Conservation (phyloP, 2,888 invertebrate genomes). For the Sesia bembeciformis region DNA sequence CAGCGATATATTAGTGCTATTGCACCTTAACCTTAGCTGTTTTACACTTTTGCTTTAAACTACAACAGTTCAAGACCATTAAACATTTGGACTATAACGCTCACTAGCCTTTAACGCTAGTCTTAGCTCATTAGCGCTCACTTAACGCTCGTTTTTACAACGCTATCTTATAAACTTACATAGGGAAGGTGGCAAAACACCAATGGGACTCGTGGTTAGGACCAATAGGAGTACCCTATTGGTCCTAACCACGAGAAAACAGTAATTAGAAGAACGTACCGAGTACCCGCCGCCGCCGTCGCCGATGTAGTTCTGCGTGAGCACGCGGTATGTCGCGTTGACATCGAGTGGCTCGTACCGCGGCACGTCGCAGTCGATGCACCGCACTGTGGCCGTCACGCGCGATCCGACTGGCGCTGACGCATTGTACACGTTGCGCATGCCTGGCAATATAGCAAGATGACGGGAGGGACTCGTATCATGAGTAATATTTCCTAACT, state of each 20-base stretch:
- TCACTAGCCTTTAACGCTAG: too few relatives aligned
- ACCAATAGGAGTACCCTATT: not conserved
- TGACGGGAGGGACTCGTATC: not conserved
- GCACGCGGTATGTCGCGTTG: slow-evolving; percentile 75
- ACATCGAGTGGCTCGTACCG: slow-evolving; percentile 73
- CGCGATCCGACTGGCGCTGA: slow-evolving; percentile 72
- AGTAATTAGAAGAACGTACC: slow-evolving; percentile 27
- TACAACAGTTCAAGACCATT: too few relatives aligned
- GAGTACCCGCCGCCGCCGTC: slow-evolving; percentile 82
- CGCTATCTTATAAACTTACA: too few relatives aligned
- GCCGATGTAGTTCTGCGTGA: slow-evolving; percentile 75
- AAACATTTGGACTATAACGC: too few relatives aligned
- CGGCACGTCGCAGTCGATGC: slow-evolving; percentile 80
- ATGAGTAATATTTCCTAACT: not conserved
- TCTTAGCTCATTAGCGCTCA: too few relatives aligned
- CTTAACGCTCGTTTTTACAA: too few relatives aligned
- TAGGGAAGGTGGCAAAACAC: too few relatives aligned
- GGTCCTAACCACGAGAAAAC: too few relatives aligned
- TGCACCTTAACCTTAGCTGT: too few relatives aligned
- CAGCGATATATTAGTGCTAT: too few relatives aligned
- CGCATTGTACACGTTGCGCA: slow-evolving; percentile 77
- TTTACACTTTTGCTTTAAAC: too few relatives aligned
- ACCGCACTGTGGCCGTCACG: slow-evolving; percentile 68
- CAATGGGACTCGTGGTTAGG: too few relatives aligned
- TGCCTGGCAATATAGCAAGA: slow-evolving; percentile 43